Evolutionary conservation across 2,797 vertebrate genomes (phyloP).

Genomic region (Pseudochromis fuscus): DNA sequence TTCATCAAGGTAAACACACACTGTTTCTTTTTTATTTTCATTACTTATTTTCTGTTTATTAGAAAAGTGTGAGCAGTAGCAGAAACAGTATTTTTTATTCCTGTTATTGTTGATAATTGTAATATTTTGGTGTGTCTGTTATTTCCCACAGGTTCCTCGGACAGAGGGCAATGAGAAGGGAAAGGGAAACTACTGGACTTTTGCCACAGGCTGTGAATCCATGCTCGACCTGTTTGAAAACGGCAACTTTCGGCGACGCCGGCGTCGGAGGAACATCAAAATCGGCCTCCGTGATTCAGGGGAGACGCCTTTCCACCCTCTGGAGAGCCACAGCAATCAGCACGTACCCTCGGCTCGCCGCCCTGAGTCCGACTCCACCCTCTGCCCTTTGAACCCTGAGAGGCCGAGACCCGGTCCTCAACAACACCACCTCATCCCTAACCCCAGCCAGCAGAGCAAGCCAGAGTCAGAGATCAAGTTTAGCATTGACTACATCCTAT

Average conservation of each 20-base stretch:
- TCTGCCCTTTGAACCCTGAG: conserved; percentile 79
- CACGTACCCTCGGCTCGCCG: conserved; percentile 56
- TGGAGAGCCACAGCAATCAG: conserved; percentile 75
- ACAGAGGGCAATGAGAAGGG: conserved; percentile 96
- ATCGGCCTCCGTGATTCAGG: conserved; percentile 86
- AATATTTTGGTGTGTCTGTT: background rate
- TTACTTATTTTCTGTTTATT: background rate
- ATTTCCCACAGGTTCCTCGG: conserved; percentile 89
- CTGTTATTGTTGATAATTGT: background rate
- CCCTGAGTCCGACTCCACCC: conserved; percentile 79
- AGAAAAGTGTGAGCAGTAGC: background rate
- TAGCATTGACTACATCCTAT: conserved; percentile 98
- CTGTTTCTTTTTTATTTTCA: background rate
- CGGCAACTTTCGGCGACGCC: conserved; percentile 93
- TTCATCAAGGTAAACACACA: conserved; percentile 91
- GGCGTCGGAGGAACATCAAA: conserved; percentile 90
- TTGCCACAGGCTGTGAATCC: conserved; percentile 95
- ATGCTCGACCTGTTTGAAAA: conserved; percentile 99
- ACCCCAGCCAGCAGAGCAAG: conserved; percentile 80
- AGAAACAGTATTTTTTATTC: background rate
- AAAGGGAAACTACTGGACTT: conserved; percentile 98
- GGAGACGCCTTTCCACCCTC: conserved; percentile 79
- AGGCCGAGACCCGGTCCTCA: conserved; percentile 74
- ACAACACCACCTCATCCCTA: conserved; percentile 54
- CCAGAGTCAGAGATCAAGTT: conserved; percentile 95